These are phyloP conservation scores for Maniola hyperantus DNA, from an alignment of 2,888 invertebrate species.

Conservation along the genomic window DNA sequence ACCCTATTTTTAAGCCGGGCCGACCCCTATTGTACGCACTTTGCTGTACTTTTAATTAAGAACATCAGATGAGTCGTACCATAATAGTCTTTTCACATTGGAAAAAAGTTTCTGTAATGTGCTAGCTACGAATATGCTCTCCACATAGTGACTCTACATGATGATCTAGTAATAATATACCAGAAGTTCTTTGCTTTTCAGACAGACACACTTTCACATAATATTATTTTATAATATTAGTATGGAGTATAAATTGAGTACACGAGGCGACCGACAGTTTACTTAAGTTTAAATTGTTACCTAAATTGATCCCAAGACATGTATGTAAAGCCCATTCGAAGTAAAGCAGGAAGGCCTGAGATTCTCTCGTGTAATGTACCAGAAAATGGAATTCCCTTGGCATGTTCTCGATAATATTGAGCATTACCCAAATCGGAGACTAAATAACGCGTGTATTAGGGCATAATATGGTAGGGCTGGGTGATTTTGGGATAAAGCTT, in stretches of 20 bases:
- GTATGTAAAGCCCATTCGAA: background rate
- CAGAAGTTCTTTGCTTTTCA: no score
- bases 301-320: conserved; percentile 1
- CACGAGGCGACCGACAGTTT: background rate
- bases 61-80: conserved; percentile 31
- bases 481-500: background rate
- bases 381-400: conserved; percentile 71
- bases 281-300: background rate
- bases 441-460: conserved; percentile 36
- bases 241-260: no score
- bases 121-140: background rate
- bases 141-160: no score
- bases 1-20: conserved; percentile 28
- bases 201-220: background rate
- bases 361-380: conserved; percentile 57
- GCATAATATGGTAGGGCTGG: conserved; percentile 1
- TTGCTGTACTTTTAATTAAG: conserved; percentile 37
- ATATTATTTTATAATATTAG: no score
- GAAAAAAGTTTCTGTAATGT: conserved; percentile 5
- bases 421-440: conserved; percentile 35
- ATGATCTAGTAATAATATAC: no score
- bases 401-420: conserved; percentile 58
- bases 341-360: background rate
- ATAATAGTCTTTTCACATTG: conserved; percentile 27
- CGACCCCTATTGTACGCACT: conserved; percentile 24